Evolutionary conservation across 1,140 invertebrate species (phyloP), one percentile per base, ranked within the genome.

Genomic region (Marisa cornuarietis): DNA sequence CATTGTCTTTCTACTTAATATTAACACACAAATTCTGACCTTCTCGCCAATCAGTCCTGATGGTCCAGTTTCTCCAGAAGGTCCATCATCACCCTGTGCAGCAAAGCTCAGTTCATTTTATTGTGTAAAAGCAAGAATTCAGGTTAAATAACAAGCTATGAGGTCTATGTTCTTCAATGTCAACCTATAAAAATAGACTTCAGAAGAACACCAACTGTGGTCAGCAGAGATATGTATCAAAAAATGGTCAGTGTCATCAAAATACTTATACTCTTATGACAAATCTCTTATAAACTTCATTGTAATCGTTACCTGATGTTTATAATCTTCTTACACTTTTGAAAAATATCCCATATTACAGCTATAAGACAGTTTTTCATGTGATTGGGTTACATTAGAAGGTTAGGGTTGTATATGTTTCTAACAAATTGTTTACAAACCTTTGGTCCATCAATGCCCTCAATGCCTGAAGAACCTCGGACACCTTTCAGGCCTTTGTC

Each of bases 381-480:
- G 31, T 42, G 31, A 42, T 42, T 42, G 31, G 31, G 31, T 42
- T 42, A 42, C 31, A 42, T 6, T 42, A 6, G 31, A 42, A 42
- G 31, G 31, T 42, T 42, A 42, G 31, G 31, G 31, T 6, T 42
- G 6, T 42, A 6, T 13, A 76, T 63, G 20, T 65, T 31, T 18
- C 24, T 62, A n/a, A 31, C n/a, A 76, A 26, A 16, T 31, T 63
- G 22, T 0, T 18, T 8, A 31, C 26, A 52, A 76, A 88, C 88
- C 86, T 90, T 90, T 78, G 95, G 93, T 69, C 95, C 96, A 92
- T 96, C 95, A 10, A 95, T 94, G n/a, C 96, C 96, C 92, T 96
- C 95, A 42, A 94, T 90, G 0, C 95, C 96, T 14, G 93, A 90
- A 20, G 93, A 91, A 65, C 95, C 95, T 63, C 91, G 89, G 62